Conservation (phyloP, 2,888 invertebrate genomes). For the Congeria kusceri region DNA sequence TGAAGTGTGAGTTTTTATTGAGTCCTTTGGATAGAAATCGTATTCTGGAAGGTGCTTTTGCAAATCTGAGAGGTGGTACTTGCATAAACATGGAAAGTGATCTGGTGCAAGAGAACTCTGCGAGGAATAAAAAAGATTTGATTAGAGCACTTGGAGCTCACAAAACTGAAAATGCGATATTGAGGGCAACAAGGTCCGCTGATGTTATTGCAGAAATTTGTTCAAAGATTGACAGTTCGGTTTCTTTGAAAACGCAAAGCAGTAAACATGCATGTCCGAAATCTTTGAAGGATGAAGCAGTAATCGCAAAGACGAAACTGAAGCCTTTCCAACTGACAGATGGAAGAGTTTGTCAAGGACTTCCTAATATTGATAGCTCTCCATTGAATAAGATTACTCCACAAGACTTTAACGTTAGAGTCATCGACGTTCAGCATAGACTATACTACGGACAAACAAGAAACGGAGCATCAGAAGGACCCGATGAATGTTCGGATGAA, state of each 20-base stretch:
- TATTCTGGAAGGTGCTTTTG: constrained; percentile 45
- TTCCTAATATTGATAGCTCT: neutral
- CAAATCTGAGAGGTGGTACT: constrained; percentile 32
- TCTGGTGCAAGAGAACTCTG: constrained; percentile 45
- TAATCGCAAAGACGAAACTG: neutral
- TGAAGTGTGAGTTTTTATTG: constrained; percentile 32
- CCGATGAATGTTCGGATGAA: no score
- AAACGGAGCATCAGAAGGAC: no score
- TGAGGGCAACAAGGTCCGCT: constrained; percentile 10
- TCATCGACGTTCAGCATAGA: no score
- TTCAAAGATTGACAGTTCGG: neutral
- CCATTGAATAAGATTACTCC: no score
- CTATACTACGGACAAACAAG: no score
- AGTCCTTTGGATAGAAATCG: constrained; percentile 42
- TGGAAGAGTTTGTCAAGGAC: constrained; percentile 19
- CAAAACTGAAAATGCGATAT: constrained; percentile 34
- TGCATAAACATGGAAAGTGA: constrained; percentile 39
- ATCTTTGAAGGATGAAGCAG: constrained; percentile 6
- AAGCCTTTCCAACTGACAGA: constrained; percentile 7
- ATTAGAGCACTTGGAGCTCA: constrained; percentile 41
- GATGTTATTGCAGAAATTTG: neutral
- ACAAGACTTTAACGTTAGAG: no score
- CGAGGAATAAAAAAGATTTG: constrained; percentile 33
- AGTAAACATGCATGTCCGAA: neutral
- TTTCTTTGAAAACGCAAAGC: neutral